phyloP scores from a whole-genome alignment of 2,113 vertebrate species.

The Petaurus breviceps region DNA sequence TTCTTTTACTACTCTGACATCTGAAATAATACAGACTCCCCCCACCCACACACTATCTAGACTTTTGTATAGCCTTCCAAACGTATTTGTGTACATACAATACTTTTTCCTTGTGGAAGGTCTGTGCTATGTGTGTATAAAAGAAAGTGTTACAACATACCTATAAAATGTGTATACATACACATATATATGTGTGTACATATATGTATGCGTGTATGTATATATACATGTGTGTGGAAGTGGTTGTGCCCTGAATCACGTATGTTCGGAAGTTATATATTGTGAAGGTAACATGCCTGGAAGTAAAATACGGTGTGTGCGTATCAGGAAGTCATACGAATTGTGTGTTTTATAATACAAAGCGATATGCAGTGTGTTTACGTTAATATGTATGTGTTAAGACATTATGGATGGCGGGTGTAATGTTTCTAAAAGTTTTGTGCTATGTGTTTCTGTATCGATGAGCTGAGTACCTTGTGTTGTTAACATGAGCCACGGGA shows the following conservation, averaged over 20 bases:
- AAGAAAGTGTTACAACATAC: not conserved
- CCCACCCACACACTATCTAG: not conserved
- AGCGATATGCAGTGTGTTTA: constrained; percentile 9
- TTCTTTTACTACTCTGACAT: constrained; percentile 34
- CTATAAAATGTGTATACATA: not conserved
- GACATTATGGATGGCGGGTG: not conserved
- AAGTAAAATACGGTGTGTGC: constrained; percentile 50
- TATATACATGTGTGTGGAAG: not conserved
- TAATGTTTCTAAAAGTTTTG: not conserved
- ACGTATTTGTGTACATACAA: not conserved
- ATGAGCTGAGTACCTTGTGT: not conserved
- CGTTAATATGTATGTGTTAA: constrained; percentile 2
- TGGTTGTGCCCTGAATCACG: not conserved
- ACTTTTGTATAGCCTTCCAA: not conserved
- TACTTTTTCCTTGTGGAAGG: not conserved
- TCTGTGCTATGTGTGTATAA: not conserved
- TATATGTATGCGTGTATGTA: not conserved
- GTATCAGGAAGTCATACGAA: constrained; percentile 63
- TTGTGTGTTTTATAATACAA: constrained; percentile 50
- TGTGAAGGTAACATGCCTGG: constrained; percentile 25
- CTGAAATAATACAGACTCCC: not conserved
- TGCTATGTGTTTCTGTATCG: not conserved
- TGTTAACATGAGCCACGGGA: not conserved
- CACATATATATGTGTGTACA: not conserved
- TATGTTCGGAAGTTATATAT: not conserved